These are phyloP conservation scores for Darevskia mixta DNA, from an alignment of 2,797 vertebrate genomes.

Conservation along the genomic window DNA sequence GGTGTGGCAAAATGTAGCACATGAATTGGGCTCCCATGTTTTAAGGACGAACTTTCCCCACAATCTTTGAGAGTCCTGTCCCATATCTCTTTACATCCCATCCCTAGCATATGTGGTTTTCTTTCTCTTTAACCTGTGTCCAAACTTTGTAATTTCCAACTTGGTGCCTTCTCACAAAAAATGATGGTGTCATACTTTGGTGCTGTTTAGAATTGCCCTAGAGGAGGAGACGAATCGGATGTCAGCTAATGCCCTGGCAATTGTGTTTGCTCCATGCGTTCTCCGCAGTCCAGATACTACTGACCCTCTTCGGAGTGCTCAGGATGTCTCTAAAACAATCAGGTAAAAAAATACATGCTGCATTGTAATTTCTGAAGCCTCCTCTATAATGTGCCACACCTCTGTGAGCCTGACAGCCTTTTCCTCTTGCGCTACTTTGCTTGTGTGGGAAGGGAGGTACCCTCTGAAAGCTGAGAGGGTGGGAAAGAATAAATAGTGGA, in stretches of 20 bases:
- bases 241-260: slow-evolving; percentile 97
- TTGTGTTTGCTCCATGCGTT: slow-evolving; percentile 97
- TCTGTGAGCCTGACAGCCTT: neutral
- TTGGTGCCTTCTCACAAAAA: neutral
- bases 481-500: neutral
- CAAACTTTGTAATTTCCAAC: neutral
- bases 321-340: slow-evolving; percentile 98
- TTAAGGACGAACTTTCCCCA: neutral
- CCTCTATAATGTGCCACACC: neutral
- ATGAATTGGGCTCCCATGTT: neutral
- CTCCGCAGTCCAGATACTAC: slow-evolving; percentile 95
- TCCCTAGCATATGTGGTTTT: neutral
- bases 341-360: slow-evolving; percentile 83
- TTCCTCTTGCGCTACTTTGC: neutral
- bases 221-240: slow-evolving; percentile 98
- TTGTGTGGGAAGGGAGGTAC: neutral
- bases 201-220: slow-evolving; percentile 87
- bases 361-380: neutral
- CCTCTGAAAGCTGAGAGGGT: neutral
- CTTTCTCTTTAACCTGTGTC: neutral
- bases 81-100: neutral
- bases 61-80: neutral
- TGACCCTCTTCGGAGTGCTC: slow-evolving; percentile 94
- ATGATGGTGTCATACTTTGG: slow-evolving; percentile 25
- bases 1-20: neutral